phyloP scores from a whole-genome alignment of 2,888 invertebrate species.

The Bombylius discolor region DNA sequence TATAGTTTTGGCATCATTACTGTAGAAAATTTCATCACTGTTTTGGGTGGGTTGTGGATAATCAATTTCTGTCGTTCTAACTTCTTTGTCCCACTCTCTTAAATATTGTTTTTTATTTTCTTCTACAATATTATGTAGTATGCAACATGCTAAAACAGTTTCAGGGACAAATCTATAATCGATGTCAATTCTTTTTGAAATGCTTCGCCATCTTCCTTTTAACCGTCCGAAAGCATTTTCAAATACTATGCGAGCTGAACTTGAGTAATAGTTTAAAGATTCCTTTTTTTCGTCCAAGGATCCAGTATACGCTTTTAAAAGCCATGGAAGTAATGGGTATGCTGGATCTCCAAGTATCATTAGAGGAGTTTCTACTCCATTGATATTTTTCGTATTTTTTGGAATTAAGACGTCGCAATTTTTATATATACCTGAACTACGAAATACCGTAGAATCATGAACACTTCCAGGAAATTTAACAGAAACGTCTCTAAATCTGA shows the following conservation, averaged over 20 bases:
- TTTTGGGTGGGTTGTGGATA: too few relatives aligned
- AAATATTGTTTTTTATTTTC: conserved; percentile 24
- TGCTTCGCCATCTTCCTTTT: conserved; percentile 13
- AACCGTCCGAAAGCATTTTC: not conserved
- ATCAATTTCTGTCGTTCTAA: too few relatives aligned
- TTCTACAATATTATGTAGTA: conserved; percentile 30
- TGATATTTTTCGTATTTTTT: too few relatives aligned
- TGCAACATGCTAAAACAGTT: conserved; percentile 30
- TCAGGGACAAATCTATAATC: conserved; percentile 27
- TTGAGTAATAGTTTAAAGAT: not conserved
- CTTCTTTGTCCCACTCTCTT: conserved; percentile 22
- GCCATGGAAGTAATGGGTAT: not conserved
- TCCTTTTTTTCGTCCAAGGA: not conserved
- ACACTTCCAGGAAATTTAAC: not conserved
- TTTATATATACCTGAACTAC: not conserved
- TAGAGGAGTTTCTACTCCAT: not conserved
- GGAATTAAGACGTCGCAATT: not conserved
- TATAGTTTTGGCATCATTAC: too few relatives aligned
- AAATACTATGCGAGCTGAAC: not conserved
- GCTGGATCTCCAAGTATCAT: not conserved
- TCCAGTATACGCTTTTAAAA: not conserved
- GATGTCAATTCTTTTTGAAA: conserved; percentile 25
- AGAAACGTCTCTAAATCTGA: not conserved
- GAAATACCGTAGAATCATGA: not conserved
- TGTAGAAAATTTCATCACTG: too few relatives aligned